Evolutionary conservation across 1,140 invertebrate species (phyloP).

Genomic region (Apis dorsata): DNA sequence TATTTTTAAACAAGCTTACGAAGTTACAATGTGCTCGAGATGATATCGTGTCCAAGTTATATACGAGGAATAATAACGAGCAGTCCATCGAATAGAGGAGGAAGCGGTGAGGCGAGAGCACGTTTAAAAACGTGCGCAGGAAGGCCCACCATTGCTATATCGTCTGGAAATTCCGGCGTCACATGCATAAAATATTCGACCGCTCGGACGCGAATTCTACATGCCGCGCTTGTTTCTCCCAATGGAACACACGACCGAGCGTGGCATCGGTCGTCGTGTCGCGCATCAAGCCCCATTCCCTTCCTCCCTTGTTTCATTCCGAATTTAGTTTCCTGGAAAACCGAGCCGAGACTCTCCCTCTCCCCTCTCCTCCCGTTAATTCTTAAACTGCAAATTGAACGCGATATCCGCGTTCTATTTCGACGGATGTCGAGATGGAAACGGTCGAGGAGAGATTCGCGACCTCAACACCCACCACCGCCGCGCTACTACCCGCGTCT

Average conservation of each 20-base stretch:
- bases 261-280: not conserved
- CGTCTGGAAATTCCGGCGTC: slow-evolving; percentile 22
- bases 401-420: slow-evolving; percentile 63
- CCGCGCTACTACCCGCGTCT: slow-evolving; percentile 9
- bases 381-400: slow-evolving; percentile 56
- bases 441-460: slow-evolving; percentile 63
- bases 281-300: not conserved
- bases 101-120: not conserved
- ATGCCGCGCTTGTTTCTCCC: not conserved
- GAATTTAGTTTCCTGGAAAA: slow-evolving; percentile 47
- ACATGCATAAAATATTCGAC: slow-evolving; percentile 27
- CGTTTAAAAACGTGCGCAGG: slow-evolving; percentile 9
- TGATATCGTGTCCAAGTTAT: slow-evolving; percentile 9
- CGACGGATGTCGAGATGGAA: slow-evolving; percentile 55
- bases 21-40: not conserved
- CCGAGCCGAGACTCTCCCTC: not conserved
- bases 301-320: not conserved
- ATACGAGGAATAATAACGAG: slow-evolving; percentile 20
- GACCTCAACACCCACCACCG: slow-evolving; percentile 53
- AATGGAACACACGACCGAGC: not conserved
- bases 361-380: slow-evolving; percentile 48
- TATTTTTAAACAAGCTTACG: slow-evolving; percentile 2
- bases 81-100: not conserved
- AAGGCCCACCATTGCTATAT: not conserved
- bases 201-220: not conserved